These are phyloP conservation scores for Ascaphus truei DNA, from an alignment of 2,113 vertebrate genomes.

Conservation along the genomic window DNA sequence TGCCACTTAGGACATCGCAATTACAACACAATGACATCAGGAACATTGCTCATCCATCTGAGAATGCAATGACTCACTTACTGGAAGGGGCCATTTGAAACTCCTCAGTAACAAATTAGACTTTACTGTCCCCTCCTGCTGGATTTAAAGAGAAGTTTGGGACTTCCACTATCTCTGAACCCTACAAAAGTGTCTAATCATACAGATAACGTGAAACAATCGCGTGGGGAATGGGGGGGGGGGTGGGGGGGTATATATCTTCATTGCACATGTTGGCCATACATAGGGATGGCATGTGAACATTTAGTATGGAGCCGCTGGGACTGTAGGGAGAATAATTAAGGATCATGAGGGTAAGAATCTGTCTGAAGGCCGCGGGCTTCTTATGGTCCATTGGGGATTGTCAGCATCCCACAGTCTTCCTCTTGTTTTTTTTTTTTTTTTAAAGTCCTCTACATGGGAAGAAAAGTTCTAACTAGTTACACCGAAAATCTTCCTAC, in stretches of 20 bases:
- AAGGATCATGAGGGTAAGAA: slow-evolving; percentile 25
- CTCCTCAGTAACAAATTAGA: background rate
- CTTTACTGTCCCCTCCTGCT: background rate
- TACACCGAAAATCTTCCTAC: no score
- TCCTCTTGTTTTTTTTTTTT: no score
- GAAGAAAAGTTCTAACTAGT: no score
- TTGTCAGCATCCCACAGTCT: slow-evolving; percentile 63
- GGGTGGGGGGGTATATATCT: background rate
- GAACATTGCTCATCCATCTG: background rate
- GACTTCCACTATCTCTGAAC: no score
- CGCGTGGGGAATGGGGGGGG: background rate
- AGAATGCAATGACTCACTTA: background rate
- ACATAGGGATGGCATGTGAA: slow-evolving; percentile 32
- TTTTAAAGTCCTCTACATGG: no score
- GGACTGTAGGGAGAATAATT: slow-evolving; percentile 47
- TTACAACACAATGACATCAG: background rate
- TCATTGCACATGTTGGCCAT: background rate
- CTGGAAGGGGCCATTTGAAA: background rate
- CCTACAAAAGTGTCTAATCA: no score
- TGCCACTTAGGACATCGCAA: background rate
- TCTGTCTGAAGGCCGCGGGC: slow-evolving; percentile 48
- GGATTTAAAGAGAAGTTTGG: background rate
- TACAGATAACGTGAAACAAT: no score
- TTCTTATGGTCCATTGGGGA: slow-evolving; percentile 38
- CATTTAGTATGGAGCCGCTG: slow-evolving; percentile 49